Evolutionary conservation across 37 sponge, comb jelly and placozoan genomes (phyloP).

Genomic region (Bolinopsis microptera): DNA sequence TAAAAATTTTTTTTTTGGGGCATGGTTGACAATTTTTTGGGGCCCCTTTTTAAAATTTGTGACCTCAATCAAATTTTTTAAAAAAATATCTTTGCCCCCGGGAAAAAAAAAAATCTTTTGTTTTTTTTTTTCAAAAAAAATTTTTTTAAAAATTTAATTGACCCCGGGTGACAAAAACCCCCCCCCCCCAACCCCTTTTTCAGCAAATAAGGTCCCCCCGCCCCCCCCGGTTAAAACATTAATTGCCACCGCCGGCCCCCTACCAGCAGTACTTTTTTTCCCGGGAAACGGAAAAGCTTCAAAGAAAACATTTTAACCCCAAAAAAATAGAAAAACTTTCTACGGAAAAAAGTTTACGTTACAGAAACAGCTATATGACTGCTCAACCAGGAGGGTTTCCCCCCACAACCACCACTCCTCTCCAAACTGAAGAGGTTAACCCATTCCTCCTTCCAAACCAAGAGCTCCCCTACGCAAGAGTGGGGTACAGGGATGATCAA

Average conservation of each 20-base stretch:
- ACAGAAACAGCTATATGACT: neutral
- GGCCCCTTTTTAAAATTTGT: neutral
- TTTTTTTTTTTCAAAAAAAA: neutral
- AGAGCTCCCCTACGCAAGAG: neutral
- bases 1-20: no score
- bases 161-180: neutral
- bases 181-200: no score
- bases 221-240: neutral
- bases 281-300: neutral
- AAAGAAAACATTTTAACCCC: conserved; percentile 44
- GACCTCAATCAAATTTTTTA: neutral
- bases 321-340: no score
- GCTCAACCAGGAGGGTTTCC: neutral
- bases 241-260: conserved; percentile 46
- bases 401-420: conserved; percentile 20
- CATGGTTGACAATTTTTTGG: no score
- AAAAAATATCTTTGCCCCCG: neutral
- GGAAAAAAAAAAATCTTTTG: no score
- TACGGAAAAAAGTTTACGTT: no score
- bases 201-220: conserved; percentile 19
- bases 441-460: conserved; percentile 62
- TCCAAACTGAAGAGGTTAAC: conserved; percentile 35
- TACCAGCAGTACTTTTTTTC: conserved; percentile 60
- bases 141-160: neutral
- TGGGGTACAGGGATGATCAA: neutral